Evolutionary conservation across 2,888 invertebrate species (phyloP).

Genomic region (Acrocyrtus sp.): DNA sequence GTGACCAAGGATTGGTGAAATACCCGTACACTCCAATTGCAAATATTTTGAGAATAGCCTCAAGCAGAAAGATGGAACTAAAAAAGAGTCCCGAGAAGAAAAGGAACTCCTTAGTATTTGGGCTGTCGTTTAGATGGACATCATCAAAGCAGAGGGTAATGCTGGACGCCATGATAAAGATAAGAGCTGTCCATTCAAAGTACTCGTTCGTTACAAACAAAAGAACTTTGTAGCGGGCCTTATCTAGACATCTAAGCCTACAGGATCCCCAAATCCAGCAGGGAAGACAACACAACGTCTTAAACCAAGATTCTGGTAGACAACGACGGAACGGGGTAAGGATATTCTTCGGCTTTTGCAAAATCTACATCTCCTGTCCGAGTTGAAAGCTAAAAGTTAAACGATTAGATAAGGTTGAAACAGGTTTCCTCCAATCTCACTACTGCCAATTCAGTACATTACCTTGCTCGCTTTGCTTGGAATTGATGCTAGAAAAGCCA

Average conservation of each 20-base stretch:
- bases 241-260: not conserved
- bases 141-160: constrained; percentile 96
- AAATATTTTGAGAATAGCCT: constrained; percentile 93
- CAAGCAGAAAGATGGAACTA: constrained; percentile 88
- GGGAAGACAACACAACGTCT: not conserved
- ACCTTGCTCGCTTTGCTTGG: constrained; percentile 17
- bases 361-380: too few species aligned
- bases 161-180: constrained; percentile 92
- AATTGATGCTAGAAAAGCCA: not conserved
- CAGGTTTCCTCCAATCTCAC: not conserved
- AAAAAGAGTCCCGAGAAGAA: constrained; percentile 92
- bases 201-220: constrained; percentile 89
- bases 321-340: too few species aligned
- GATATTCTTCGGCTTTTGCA: too few species aligned
- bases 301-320: not conserved
- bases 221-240: constrained; percentile 72
- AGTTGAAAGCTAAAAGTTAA: not conserved
- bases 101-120: constrained; percentile 80
- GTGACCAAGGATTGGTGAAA: constrained; percentile 95
- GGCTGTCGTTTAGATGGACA: constrained; percentile 89
- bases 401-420: not conserved
- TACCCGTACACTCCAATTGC: constrained; percentile 94
- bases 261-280: not conserved
- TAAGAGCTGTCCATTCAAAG: constrained; percentile 93
- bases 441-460: not conserved